Percentiles rank a stretch among this genome's conserved stretches.
phyloP scores from a whole-genome alignment of 2,797 vertebrate species.

The Esox masquinongy region DNA sequence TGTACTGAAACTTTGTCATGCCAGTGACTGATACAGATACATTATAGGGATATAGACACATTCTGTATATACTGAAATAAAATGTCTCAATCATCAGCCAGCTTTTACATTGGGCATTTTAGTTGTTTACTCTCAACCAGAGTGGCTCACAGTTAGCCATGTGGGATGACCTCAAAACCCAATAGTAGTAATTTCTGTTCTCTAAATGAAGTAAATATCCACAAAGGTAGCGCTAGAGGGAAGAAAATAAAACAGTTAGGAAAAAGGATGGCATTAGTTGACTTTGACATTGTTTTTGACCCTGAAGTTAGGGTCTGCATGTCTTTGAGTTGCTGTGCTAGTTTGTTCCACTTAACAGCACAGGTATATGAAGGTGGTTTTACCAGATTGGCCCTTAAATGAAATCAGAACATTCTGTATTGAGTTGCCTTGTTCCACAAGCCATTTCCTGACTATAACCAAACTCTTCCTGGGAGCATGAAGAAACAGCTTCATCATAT shows the following conservation, averaged over 20 bases:
- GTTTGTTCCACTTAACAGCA: not conserved
- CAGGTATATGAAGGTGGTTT: not conserved
- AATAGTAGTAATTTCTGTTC: too few relatives aligned
- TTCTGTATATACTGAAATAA: not conserved
- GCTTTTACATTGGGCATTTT: not conserved
- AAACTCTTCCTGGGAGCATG: not conserved
- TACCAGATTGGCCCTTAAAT: not conserved
- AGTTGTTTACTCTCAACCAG: too few relatives aligned
- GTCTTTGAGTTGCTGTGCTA: not conserved
- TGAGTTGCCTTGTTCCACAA: not conserved
- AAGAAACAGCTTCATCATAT: slow-evolving; percentile 18
- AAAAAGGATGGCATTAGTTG: too few relatives aligned
- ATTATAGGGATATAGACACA: not conserved
- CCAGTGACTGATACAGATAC: not conserved
- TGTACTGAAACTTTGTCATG: too few relatives aligned
- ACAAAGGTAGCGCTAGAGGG: too few relatives aligned
- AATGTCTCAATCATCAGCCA: not conserved
- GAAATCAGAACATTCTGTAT: not conserved
- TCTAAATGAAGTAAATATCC: too few relatives aligned
- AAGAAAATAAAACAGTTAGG: too few relatives aligned
- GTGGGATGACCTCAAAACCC: too few relatives aligned
- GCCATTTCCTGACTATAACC: too few relatives aligned
- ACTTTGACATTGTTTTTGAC: not conserved
- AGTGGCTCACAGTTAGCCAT: too few relatives aligned
- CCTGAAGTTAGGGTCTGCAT: not conserved